Conservation (phyloP, 92 coral and sea anemone genomes). For the Virgularia gustaviana region DNA sequence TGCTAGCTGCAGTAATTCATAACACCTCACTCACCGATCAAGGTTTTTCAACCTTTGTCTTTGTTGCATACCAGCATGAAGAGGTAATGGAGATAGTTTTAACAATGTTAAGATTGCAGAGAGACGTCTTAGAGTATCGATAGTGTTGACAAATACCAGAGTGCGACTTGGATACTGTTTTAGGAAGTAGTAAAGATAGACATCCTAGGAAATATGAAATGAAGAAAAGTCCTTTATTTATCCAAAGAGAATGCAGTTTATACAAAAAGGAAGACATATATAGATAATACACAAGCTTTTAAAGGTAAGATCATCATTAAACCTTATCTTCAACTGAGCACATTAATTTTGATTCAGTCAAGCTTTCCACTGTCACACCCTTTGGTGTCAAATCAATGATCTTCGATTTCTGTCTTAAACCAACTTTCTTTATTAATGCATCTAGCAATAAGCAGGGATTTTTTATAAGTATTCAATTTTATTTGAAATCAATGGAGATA, state of each 20-base stretch:
- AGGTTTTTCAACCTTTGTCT: constrained; percentile 90
- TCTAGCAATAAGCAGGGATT: constrained; percentile 41
- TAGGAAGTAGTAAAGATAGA: constrained; percentile 80
- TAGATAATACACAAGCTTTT: neutral
- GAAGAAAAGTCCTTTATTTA: neutral
- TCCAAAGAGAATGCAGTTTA: neutral
- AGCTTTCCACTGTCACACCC: constrained; percentile 75
- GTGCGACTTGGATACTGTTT: constrained; percentile 90
- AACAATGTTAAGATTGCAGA: constrained; percentile 71
- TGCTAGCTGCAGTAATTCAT: no score
- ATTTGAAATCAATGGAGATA: no score
- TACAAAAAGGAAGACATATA: neutral
- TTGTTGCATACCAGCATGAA: constrained; percentile 96
- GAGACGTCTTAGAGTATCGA: constrained; percentile 87
- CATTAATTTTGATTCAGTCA: constrained; percentile 80
- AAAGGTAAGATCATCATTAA: no score
- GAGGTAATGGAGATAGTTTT: constrained; percentile 73
- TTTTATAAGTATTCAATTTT: no score
- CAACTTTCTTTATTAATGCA: constrained; percentile 74
- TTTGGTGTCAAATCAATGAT: constrained; percentile 77
- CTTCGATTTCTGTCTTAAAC: constrained; percentile 66
- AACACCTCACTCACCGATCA: constrained; percentile 81
- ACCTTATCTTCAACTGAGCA: constrained; percentile 93
- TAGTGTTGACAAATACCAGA: constrained; percentile 83
- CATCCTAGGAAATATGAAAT: constrained; percentile 55